A percentile compares a stretch with the other conserved stretches of the same genome.
Evolutionary conservation across 35 echinoderm and acorn worm species (phyloP).

Genomic region (Diadema setosum): DNA sequence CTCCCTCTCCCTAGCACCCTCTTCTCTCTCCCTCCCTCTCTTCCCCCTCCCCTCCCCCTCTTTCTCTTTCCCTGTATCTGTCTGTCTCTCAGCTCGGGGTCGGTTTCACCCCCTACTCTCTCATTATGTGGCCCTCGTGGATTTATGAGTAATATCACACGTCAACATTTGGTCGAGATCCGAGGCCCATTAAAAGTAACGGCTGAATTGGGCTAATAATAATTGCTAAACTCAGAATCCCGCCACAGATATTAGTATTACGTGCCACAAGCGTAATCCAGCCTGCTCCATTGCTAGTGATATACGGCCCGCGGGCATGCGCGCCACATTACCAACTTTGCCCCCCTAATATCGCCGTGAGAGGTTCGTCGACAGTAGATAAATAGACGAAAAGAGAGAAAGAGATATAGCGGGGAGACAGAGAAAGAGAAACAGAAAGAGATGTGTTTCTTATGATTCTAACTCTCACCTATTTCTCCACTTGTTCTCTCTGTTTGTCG

Average conservation of each 20-base stretch:
- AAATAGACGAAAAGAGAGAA: no score
- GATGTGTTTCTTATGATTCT: neutral
- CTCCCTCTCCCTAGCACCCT: neutral
- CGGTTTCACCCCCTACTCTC: no score
- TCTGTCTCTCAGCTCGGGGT: no score
- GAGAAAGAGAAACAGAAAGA: neutral
- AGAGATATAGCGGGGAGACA: no score
- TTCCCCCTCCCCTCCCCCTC: no score
- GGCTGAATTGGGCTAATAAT: neutral
- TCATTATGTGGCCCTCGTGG: neutral
- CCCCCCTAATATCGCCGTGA: no score
- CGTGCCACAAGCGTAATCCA: neutral
- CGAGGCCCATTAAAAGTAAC: neutral
- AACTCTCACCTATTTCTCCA: no score
- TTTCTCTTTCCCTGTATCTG: no score
- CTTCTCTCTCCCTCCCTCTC: neutral
- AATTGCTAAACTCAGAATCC: neutral
- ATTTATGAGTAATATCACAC: conserved; percentile 1
- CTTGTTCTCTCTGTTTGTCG: no score
- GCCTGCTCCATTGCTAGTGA: neutral
- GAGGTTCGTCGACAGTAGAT: no score
- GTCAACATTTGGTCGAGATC: conserved; percentile 14
- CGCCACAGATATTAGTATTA: conserved; percentile 9
- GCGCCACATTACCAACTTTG: no score
- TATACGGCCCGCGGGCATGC: conserved; percentile 15